A percentile compares a stretch with the other conserved stretches of the same genome.
phyloP scores from a whole-genome alignment of 2,888 invertebrate genomes.

The Rhyacophila evoluta region DNA sequence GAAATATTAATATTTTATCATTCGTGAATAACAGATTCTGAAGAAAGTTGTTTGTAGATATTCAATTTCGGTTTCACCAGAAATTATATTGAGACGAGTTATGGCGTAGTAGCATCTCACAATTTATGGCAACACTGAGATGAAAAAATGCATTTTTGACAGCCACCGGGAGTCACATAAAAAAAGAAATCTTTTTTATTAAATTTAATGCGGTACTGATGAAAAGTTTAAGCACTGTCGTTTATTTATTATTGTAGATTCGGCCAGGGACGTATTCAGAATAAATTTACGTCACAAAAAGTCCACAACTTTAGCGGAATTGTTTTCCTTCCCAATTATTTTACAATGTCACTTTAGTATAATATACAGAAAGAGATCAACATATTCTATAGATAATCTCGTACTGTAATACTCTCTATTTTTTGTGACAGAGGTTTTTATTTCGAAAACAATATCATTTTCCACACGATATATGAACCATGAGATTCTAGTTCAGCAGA shows the following conservation, averaged over 20 bases:
- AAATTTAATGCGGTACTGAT: neutral
- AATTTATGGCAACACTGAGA: neutral
- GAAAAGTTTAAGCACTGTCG: neutral
- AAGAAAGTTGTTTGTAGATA: conserved; percentile 9
- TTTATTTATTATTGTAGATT: neutral
- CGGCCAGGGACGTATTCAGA: neutral
- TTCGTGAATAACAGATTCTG: neutral
- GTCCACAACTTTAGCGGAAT: too few relatives aligned
- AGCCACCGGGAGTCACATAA: neutral
- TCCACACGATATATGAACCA: too few relatives aligned
- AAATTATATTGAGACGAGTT: neutral
- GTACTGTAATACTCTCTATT: too few relatives aligned
- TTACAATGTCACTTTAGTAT: too few relatives aligned
- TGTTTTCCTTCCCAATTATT: too few relatives aligned
- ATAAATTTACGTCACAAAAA: too few relatives aligned
- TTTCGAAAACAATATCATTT: too few relatives aligned
- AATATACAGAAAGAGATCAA: too few relatives aligned
- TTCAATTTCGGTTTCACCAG: conserved; percentile 3
- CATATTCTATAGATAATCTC: too few relatives aligned
- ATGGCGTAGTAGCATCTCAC: neutral
- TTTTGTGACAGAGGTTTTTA: too few relatives aligned
- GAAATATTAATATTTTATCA: too few relatives aligned
- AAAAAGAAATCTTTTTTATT: conserved; percentile 21
- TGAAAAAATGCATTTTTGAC: conserved; percentile 9
- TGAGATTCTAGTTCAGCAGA: too few relatives aligned